These are phyloP conservation scores for Poecilia wingei DNA, from an alignment of 2,797 vertebrate species.

Conservation along the genomic window DNA sequence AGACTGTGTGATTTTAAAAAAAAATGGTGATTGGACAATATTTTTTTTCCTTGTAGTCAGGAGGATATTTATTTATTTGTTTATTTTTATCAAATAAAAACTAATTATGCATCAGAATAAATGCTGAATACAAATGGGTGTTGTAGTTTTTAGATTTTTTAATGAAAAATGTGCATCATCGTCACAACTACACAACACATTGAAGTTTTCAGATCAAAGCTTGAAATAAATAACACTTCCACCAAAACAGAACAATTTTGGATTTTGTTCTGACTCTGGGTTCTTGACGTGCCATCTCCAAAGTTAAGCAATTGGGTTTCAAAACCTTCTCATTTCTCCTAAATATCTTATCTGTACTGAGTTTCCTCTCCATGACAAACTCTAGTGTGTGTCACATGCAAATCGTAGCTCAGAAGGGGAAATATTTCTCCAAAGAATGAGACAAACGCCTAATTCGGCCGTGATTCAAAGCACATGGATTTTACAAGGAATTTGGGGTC, in stretches of 20 bases:
- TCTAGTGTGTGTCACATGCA: conserved; percentile 6
- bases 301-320: background rate
- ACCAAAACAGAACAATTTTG: too few species aligned
- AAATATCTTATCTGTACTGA: background rate
- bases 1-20: too few species aligned
- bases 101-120: background rate
- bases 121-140: background rate
- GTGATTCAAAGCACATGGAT: conserved; percentile 19
- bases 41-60: too few species aligned
- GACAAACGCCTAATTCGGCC: background rate
- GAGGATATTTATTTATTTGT: too few species aligned
- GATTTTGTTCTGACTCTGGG: background rate
- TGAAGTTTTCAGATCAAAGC: background rate
- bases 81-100: too few species aligned
- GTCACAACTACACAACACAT: background rate
- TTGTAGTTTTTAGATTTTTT: background rate
- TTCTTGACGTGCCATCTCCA: background rate
- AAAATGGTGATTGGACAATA: too few species aligned
- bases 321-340: background rate
- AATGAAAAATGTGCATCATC: background rate
- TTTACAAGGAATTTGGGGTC: background rate
- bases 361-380: background rate
- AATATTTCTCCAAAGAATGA: background rate
- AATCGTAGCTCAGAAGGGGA: background rate
- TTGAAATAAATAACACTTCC: background rate